A percentile compares a stretch with the other conserved stretches of the same genome.
Evolutionary conservation across 2,888 invertebrate species (phyloP).

Genomic region (Heliconius sara): DNA sequence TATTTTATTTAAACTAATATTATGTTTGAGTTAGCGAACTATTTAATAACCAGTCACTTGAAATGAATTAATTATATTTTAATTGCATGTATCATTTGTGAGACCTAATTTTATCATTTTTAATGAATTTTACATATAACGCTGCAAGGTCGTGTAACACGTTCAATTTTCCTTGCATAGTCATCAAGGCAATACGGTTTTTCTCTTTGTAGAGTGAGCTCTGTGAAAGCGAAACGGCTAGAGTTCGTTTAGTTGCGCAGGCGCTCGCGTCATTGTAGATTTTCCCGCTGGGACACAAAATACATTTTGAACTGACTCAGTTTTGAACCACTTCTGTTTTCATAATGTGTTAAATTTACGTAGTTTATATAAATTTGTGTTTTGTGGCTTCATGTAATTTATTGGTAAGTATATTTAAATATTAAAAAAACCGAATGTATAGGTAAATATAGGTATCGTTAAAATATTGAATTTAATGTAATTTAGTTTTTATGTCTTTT

Average conservation of each 20-base stretch:
- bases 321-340: constrained; percentile 40
- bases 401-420: constrained; percentile 25
- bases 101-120: background rate
- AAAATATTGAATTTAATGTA: too few relatives aligned
- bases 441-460: too few relatives aligned
- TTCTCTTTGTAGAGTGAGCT: constrained; percentile 47
- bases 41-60: background rate
- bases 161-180: constrained; percentile 63
- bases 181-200: constrained; percentile 37
- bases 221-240: constrained; percentile 39
- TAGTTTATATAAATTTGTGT: constrained; percentile 27
- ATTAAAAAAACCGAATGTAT: background rate
- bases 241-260: constrained; percentile 41
- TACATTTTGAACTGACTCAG: constrained; percentile 39
- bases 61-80: background rate
- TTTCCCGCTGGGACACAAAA: constrained; percentile 50
- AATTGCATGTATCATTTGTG: constrained; percentile 19
- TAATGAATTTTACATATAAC: constrained; percentile 18
- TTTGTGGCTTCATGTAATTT: background rate
- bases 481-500: too few relatives aligned
- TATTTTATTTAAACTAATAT: background rate
- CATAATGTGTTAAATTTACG: constrained; percentile 35
- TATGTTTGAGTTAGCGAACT: background rate
- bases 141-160: constrained; percentile 54
- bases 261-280: constrained; percentile 49